Evolutionary conservation across 1,140 invertebrate species (phyloP), one percentile per base, ranked within the genome.

Genomic region (Zaprionus ornatus): DNA sequence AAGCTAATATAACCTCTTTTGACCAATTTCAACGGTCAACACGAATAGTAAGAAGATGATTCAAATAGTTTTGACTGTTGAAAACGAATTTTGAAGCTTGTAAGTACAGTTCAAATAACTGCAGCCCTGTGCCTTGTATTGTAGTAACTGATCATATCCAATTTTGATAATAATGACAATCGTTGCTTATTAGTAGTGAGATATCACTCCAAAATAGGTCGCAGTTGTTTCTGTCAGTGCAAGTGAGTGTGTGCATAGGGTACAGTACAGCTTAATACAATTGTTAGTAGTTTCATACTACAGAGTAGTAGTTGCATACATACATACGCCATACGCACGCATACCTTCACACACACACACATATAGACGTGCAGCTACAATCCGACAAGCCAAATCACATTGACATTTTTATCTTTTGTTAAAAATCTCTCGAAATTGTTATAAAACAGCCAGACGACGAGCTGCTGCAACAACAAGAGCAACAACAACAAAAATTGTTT

Each of bases 401-500:
- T 88, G 85, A 88, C 86, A 84, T 88, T 90, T 79, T 88, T 88
- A 84, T 90, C 85, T 76, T 90, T 79, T 80, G 78, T 75, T 85
- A 69, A 88, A 88, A 85, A 90, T 88, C 81, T 90, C 72, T 88
- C 76, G 66, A 82, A 90, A 90, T 88, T 88, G 85, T 88, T 90
- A 85, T 90, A 90, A 88, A 90, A 78, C 70, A 79, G 77, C 79
- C 73, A 79, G 45, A 77, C 74, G 71, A 65, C 69, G 59, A 77
- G 72, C 67, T 45, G 45, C 76, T 66, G 54, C 67, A 80, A 67
- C 78, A 79, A 63, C 75, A 55, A 56, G 19, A 56, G 5, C 54
- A 74, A 37, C 56, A 71, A 71, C 68, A 72, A 77, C 73, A 62
- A 73, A 73, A 67, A 73, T 66, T 76, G 74, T 76, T 76, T 76